Percentiles rank a stretch among this genome's conserved stretches.
Conservation (phyloP, 2,797 vertebrate genomes). For the Pangasius krempfi region DNA sequence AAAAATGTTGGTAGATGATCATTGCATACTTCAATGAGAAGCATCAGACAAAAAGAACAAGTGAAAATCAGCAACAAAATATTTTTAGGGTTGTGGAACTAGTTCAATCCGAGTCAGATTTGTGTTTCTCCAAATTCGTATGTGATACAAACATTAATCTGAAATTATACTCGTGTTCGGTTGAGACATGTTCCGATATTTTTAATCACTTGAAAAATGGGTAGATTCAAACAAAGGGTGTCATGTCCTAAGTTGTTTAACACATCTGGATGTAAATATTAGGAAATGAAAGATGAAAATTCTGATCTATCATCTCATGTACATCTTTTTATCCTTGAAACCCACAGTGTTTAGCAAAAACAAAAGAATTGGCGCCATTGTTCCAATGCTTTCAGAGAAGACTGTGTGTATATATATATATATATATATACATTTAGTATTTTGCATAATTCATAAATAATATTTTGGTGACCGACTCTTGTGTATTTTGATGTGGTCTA, state of each 20-base stretch:
- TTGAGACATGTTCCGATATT: background rate
- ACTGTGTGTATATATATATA: background rate
- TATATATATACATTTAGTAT: background rate
- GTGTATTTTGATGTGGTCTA: background rate
- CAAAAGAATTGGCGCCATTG: background rate
- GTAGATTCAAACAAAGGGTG: no score
- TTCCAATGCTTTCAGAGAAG: background rate
- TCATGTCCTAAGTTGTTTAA: no score
- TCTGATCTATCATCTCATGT: background rate
- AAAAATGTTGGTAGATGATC: background rate
- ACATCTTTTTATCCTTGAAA: background rate
- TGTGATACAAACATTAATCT: background rate
- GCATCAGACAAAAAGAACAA: no score
- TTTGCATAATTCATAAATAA: background rate
- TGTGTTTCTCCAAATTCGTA: background rate
- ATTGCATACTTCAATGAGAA: background rate
- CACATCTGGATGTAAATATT: background rate
- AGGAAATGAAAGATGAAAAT: background rate
- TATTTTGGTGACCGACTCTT: background rate
- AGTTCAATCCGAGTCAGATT: background rate
- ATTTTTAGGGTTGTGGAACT: background rate
- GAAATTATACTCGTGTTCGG: background rate
- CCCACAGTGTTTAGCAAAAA: no score
- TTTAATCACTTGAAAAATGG: background rate
- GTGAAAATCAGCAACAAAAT: background rate